phyloP scores from a whole-genome alignment of 2,113 vertebrate genomes.

The Podarcis cretensis region DNA sequence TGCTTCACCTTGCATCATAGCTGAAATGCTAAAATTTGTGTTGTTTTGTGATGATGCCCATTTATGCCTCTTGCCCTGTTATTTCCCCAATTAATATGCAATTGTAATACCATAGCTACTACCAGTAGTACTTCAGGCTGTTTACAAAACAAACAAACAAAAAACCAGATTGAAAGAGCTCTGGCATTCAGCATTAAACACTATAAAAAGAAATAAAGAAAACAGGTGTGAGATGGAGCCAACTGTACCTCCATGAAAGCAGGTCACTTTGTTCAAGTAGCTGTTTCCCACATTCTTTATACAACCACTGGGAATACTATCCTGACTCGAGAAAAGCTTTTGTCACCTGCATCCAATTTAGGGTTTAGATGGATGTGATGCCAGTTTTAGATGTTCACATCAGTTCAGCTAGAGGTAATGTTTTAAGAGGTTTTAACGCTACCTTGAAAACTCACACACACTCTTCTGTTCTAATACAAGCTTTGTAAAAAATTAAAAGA shows the following conservation, averaged over 20 bases:
- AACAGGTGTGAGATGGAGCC: neutral
- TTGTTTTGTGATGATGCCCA: neutral
- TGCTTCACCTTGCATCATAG: neutral
- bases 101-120: neutral
- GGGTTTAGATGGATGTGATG: neutral
- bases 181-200: neutral
- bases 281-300: neutral
- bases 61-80: neutral
- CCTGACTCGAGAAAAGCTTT: neutral
- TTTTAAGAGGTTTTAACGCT: neutral
- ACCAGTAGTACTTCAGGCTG: neutral
- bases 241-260: neutral
- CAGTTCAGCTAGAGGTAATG: neutral
- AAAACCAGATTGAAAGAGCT: too few relatives aligned
- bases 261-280: too few relatives aligned
- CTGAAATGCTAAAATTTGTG: neutral
- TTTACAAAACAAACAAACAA: neutral
- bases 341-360: neutral
- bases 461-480: neutral
- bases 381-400: neutral
- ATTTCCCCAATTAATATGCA: neutral
- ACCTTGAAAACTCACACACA: neutral
- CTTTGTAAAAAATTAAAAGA: neutral
- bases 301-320: neutral
- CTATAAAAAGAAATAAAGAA: neutral